Conservation (phyloP, 1,140 invertebrate genomes). For the Drosophila saltans region DNA sequence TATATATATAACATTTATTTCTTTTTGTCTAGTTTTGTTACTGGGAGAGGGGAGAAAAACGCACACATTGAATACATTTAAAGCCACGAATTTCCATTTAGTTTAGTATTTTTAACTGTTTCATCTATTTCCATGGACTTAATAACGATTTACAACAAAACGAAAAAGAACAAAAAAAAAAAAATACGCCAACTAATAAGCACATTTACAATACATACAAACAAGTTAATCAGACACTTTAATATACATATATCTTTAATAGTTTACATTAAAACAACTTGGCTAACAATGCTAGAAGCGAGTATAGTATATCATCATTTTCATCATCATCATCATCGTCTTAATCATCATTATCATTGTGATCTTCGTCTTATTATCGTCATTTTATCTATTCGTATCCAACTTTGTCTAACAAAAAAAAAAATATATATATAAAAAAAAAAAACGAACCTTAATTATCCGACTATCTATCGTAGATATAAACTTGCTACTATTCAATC, state of each 20-base stretch:
- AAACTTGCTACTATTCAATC: conserved; percentile 22
- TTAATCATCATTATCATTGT: conserved; percentile 4
- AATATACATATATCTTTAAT: conserved; percentile 26
- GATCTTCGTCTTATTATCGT: not conserved
- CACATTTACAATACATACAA: conserved; percentile 15
- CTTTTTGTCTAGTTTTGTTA: conserved; percentile 11
- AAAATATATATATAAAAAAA: too few species aligned
- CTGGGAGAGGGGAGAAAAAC: not conserved
- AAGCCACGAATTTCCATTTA: conserved; percentile 59
- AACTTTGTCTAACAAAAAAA: conserved; percentile 12
- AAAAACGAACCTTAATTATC: conserved; percentile 25
- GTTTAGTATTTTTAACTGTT: conserved; percentile 9
- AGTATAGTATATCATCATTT: conserved; percentile 12
- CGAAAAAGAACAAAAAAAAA: conserved; percentile 21
- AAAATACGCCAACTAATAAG: conserved; percentile 10
- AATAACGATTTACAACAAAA: conserved; percentile 3
- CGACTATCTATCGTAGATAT: not conserved
- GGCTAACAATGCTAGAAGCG: conserved; percentile 24
- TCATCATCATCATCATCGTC: not conserved
- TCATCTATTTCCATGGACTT: not conserved
- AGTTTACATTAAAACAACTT: conserved; percentile 36
- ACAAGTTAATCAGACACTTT: conserved; percentile 3
- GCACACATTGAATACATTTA: conserved; percentile 56
- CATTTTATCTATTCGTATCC: conserved; percentile 1
- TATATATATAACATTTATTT: conserved; percentile 24